phyloP scores from a whole-genome alignment of 2,113 vertebrate species.

The Syrrhaptes paradoxus region DNA sequence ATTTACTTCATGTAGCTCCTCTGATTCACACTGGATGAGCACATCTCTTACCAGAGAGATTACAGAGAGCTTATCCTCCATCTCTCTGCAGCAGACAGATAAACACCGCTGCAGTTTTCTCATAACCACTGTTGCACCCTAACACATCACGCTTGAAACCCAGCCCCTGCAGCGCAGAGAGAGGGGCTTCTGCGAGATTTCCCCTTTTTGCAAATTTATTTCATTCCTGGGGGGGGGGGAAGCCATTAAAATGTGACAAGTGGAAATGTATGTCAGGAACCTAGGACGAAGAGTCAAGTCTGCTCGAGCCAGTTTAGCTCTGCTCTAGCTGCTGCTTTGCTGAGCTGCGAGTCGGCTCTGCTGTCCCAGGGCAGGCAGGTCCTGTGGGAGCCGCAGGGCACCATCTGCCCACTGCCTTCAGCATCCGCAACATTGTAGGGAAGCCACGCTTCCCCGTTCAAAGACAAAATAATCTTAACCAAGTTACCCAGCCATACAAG shows the following conservation, averaged over 20 bases:
- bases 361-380: accelerated
- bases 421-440: accelerated
- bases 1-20: not conserved
- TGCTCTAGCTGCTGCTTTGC: not conserved
- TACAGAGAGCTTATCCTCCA: not conserved
- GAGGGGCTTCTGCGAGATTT: not conserved
- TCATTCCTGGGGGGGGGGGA: accelerated
- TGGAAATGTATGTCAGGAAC: not conserved
- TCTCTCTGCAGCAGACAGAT: not conserved
- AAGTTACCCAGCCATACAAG: not conserved
- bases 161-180: not conserved
- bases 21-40: not conserved
- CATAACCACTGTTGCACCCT: not conserved
- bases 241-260: not conserved
- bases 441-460: not conserved
- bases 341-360: not conserved
- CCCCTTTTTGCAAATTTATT: not conserved
- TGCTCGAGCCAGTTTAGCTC: not conserved
- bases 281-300: not conserved
- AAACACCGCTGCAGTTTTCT: not conserved
- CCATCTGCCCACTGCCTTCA: accelerated
- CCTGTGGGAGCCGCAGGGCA: not conserved
- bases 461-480: not conserved
- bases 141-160: not conserved
- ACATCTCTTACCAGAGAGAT: not conserved